phyloP scores from a whole-genome alignment of 2,888 invertebrate species.

The Spisula subtruncata region DNA sequence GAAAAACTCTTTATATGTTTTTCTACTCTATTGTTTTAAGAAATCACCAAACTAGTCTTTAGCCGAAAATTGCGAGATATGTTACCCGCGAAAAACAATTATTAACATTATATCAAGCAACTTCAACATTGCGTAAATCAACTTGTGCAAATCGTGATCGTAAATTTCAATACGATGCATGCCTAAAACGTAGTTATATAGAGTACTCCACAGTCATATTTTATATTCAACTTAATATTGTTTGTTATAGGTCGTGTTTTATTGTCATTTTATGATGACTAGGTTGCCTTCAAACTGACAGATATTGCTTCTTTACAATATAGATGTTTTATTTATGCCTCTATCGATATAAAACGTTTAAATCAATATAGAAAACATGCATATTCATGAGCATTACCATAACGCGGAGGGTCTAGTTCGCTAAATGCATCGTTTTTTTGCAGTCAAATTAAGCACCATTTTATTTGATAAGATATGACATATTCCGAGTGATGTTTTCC shows the following conservation, averaged over 20 bases:
- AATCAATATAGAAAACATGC: conserved; percentile 10
- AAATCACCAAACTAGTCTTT: no score
- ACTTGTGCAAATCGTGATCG: background rate
- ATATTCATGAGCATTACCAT: conserved; percentile 27
- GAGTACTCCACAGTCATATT: background rate
- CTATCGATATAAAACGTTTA: background rate
- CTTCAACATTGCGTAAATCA: no score
- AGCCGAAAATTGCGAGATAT: no score
- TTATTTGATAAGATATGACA: background rate
- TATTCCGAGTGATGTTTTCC: background rate
- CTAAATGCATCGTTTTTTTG: conserved; percentile 6
- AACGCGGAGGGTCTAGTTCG: background rate
- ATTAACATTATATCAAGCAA: no score
- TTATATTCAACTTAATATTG: background rate
- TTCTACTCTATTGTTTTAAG: no score
- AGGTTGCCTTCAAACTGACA: background rate
- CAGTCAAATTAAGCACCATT: conserved; percentile 17
- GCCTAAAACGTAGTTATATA: background rate
- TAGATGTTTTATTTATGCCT: conserved; percentile 7
- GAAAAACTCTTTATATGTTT: no score
- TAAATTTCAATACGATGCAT: background rate
- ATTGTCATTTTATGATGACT: conserved; percentile 9
- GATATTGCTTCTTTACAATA: background rate
- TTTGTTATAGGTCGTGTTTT: background rate
- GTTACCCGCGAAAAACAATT: no score